Evolutionary conservation across 2,113 vertebrate species (phyloP).

Genomic region (Ammodramus savannarum): DNA sequence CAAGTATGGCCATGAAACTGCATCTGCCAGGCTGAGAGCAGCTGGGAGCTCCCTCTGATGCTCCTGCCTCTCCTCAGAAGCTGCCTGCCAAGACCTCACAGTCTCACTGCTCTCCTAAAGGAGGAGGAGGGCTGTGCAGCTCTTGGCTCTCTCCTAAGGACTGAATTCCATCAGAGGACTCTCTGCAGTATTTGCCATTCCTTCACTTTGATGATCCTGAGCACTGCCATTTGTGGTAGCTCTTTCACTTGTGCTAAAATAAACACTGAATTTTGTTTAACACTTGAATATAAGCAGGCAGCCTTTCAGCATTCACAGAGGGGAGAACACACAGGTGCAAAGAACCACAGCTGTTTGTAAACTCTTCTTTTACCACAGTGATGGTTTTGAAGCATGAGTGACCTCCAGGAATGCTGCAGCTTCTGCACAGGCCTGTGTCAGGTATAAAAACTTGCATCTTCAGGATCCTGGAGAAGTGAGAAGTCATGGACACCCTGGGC

Average conservation of each 20-base stretch:
- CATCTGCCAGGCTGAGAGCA: neutral
- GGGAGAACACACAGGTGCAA: neutral
- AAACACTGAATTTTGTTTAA: neutral
- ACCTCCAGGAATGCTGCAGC: neutral
- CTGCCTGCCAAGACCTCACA: neutral
- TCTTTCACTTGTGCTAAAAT: neutral
- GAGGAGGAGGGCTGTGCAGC: neutral
- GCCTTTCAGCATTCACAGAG: neutral
- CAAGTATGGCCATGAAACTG: constrained; percentile 39
- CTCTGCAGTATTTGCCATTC: neutral
- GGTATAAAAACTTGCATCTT: neutral
- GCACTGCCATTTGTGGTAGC: constrained; percentile 16
- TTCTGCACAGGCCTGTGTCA: neutral
- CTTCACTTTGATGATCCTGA: neutral
- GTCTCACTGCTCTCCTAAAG: neutral
- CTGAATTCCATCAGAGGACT: neutral
- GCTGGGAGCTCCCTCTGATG: neutral
- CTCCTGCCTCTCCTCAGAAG: neutral
- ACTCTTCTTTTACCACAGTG: neutral
- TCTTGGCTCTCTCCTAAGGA: neutral
- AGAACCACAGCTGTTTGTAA: fast-evolving
- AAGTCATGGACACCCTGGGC: neutral
- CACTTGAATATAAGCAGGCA: neutral
- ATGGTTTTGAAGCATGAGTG: neutral
- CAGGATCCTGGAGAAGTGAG: neutral